Evolutionary conservation across 2,113 vertebrate genomes (phyloP).

Genomic region (Barbus barbus): DNA sequence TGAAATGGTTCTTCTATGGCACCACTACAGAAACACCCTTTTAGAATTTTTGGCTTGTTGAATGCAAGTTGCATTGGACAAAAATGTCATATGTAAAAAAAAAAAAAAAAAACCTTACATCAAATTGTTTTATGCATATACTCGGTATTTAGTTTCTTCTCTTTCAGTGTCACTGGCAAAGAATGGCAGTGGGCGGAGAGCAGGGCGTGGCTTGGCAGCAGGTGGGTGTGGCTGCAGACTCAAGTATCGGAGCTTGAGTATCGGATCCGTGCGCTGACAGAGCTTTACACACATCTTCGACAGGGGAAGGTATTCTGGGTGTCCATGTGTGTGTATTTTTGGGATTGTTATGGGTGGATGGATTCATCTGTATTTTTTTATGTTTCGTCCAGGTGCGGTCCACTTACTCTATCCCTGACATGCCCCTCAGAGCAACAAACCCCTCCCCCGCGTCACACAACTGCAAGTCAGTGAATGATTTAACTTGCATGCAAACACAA

Average conservation of each 20-base stretch:
- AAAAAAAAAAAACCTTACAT: too few relatives aligned
- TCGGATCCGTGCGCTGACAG: constrained; percentile 70
- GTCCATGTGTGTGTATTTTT: not conserved
- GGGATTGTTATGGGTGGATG: not conserved
- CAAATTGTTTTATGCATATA: not conserved
- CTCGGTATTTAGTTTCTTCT: not conserved
- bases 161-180: constrained; percentile 42
- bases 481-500: not conserved
- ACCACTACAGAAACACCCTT: too few relatives aligned
- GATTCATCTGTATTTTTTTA: not conserved
- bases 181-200: constrained; percentile 65
- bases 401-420: constrained; percentile 28
- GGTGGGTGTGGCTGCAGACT: constrained; percentile 73
- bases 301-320: constrained; percentile 65
- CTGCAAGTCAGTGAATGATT: constrained; percentile 36
- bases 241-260: constrained; percentile 72
- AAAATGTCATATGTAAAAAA: too few relatives aligned
- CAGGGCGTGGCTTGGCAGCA: constrained; percentile 68
- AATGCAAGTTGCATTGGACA: too few relatives aligned
- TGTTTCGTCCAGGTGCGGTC: constrained; percentile 31
- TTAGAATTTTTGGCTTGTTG: too few relatives aligned
- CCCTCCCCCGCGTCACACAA: constrained; percentile 2
- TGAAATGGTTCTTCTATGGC: too few relatives aligned
- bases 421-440: constrained; percentile 37
- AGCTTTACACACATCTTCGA: constrained; percentile 66